A percentile compares a stretch with the other conserved stretches of the same genome.
Evolutionary conservation across 2,113 vertebrate genomes (phyloP).

Genomic region (Hypocryptadius cinnamomeus): DNA sequence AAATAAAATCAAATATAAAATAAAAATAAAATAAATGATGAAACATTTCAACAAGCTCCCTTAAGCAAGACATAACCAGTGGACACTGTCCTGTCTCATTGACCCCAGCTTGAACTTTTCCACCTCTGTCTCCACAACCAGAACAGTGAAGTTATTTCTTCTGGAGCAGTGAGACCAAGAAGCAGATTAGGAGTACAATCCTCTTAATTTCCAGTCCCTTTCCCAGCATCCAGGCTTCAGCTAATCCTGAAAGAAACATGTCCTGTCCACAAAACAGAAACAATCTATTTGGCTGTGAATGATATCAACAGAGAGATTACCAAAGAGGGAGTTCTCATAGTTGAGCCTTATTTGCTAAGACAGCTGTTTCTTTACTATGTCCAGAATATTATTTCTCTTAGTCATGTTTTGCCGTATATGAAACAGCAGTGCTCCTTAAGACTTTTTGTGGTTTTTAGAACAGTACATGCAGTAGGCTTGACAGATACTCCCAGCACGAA

Average conservation of each 20-base stretch:
- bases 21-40: neutral
- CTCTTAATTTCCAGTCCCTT: neutral
- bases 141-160: neutral
- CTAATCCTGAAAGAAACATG: neutral
- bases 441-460: neutral
- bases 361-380: neutral
- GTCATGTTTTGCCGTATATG: neutral
- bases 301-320: neutral
- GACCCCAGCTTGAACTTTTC: neutral
- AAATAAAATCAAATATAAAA: too few relatives aligned
- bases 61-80: neutral
- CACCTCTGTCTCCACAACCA: neutral
- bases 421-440: neutral
- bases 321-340: neutral
- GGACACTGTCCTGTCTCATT: neutral
- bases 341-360: neutral
- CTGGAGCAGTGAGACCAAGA: neutral
- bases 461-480: neutral
- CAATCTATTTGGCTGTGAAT: neutral
- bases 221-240: neutral
- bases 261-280: neutral
- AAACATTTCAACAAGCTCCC: neutral
- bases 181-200: neutral
- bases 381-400: neutral
- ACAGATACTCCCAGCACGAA: neutral